phyloP scores from a whole-genome alignment of 2,888 invertebrate species.

The Linnaemya vulpina region DNA sequence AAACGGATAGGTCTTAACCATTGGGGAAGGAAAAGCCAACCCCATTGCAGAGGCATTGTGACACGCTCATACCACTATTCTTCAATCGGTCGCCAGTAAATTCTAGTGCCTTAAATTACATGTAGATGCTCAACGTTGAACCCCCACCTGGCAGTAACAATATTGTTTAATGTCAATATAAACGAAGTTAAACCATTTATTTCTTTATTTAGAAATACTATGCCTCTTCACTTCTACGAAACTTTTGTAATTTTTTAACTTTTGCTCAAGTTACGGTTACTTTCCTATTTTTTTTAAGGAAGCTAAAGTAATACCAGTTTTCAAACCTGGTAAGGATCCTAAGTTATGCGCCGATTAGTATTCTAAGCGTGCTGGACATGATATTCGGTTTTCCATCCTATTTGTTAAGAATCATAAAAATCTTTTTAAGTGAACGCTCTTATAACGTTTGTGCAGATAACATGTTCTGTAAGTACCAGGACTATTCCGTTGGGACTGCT shows the following conservation, averaged over 20 bases:
- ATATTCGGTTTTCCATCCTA: neutral
- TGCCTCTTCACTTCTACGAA: neutral
- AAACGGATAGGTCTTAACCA: neutral
- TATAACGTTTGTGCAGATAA: too few species aligned
- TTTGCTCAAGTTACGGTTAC: neutral
- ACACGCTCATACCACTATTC: neutral
- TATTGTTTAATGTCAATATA: neutral
- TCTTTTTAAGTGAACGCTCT: neutral
- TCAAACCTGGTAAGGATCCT: neutral
- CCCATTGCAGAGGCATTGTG: conserved; percentile 18
- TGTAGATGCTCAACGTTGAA: neutral
- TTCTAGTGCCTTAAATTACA: neutral
- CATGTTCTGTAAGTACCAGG: neutral
- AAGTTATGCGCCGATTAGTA: neutral
- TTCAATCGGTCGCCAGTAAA: neutral
- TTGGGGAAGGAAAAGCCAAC: conserved; percentile 7
- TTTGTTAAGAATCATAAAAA: neutral
- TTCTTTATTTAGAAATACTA: neutral
- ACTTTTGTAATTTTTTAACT: neutral
- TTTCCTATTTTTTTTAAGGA: conserved; percentile 4
- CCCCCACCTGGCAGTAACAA: neutral
- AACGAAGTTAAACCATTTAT: neutral
- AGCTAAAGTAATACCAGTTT: neutral
- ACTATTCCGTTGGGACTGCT: neutral
- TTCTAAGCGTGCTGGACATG: neutral